Percentiles rank a stretch among this genome's conserved stretches.
phyloP scores from a whole-genome alignment of 2,797 vertebrate genomes.

The Petrocephalus schoutedeni region DNA sequence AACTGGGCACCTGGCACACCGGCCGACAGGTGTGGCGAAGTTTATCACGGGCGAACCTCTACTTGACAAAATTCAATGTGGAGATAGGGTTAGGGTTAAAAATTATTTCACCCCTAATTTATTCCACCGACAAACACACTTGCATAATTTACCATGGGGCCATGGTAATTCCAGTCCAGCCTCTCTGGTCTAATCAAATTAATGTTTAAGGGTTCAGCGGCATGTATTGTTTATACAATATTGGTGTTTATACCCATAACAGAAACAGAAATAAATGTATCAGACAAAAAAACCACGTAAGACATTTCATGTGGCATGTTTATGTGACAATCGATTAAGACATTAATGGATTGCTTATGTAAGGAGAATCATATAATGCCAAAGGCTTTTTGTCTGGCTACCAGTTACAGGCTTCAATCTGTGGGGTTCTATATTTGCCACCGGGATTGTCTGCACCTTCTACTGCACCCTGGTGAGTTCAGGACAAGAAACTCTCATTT shows the following conservation, averaged over 20 bases:
- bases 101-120: too few species aligned
- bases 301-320: not conserved
- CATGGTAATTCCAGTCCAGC: not conserved
- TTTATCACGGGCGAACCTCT: not conserved
- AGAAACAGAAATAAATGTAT: not conserved
- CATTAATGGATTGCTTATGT: not conserved
- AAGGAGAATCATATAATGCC: not conserved
- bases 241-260: not conserved
- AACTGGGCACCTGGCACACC: not conserved
- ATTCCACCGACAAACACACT: not conserved
- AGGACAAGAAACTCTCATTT: constrained; percentile 28
- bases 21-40: not conserved
- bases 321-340: not conserved
- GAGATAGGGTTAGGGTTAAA: not conserved
- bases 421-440: constrained; percentile 75
- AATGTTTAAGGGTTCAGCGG: not conserved
- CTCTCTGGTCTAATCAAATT: not conserved
- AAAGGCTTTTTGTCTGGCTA: constrained; percentile 15
- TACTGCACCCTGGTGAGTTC: constrained; percentile 72
- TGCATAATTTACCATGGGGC: not conserved
- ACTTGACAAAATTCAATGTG: not conserved
- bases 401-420: constrained; percentile 74
- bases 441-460: constrained; percentile 74
- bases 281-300: not conserved
- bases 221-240: not conserved